phyloP scores from a whole-genome alignment of 2,797 vertebrate species.

The Enteromius mattozi region DNA sequence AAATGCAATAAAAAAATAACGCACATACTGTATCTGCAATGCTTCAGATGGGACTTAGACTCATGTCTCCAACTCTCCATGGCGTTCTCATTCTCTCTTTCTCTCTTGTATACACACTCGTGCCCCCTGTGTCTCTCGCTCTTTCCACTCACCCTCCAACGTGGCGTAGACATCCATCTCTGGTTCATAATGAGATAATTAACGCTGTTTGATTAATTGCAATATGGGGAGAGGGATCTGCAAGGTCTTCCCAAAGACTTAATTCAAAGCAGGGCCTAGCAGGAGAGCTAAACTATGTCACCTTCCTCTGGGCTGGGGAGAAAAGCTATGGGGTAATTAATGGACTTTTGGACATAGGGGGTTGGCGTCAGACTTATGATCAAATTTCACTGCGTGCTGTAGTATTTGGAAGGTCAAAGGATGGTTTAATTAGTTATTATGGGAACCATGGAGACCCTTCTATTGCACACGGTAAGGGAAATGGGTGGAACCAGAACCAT shows the following conservation, averaged over 20 bases:
- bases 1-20: slow-evolving; percentile 17
- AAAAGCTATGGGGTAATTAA: slow-evolving; percentile 52
- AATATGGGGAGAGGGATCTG: slow-evolving; percentile 68
- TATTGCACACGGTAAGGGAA: not conserved
- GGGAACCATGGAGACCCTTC: slow-evolving; percentile 22
- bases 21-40: not conserved
- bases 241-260: slow-evolving; percentile 68
- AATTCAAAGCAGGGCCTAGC: slow-evolving; percentile 68
- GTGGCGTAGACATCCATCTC: slow-evolving; percentile 60
- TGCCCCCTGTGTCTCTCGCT: slow-evolving; percentile 46
- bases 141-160: slow-evolving; percentile 52
- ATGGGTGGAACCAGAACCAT: not conserved
- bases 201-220: slow-evolving; percentile 75
- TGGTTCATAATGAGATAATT: slow-evolving; percentile 74
- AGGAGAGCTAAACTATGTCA: slow-evolving; percentile 67
- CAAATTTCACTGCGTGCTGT: slow-evolving; percentile 44
- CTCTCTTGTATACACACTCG: slow-evolving; percentile 19
- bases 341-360: slow-evolving; percentile 47
- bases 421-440: slow-evolving; percentile 48
- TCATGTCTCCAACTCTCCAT: slow-evolving; percentile 28
- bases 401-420: slow-evolving; percentile 44
- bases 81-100: not conserved
- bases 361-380: slow-evolving; percentile 50
- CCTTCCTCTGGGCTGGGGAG: slow-evolving; percentile 63
- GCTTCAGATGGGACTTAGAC: slow-evolving; percentile 28